Evolutionary conservation across 2,797 vertebrate species (phyloP).

Genomic region (Capromys pilorides): DNA sequence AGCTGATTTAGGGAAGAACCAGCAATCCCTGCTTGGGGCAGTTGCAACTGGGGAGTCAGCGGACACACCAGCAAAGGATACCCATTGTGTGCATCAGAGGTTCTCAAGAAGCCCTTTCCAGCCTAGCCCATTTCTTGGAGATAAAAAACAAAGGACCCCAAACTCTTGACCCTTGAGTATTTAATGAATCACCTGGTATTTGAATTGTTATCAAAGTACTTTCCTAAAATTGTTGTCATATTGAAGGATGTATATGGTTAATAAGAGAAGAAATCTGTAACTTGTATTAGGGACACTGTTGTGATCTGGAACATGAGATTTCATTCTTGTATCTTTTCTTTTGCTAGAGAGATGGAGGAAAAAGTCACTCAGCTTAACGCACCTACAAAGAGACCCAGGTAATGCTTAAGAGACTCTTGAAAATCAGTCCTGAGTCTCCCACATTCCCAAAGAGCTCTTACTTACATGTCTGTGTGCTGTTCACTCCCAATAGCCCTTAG

Average conservation of each 20-base stretch:
- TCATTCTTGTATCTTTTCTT: constrained; percentile 74
- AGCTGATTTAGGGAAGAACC: background rate
- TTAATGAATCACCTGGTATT: constrained; percentile 5
- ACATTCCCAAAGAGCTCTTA: background rate
- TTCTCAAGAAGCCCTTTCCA: background rate
- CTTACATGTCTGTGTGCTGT: background rate
- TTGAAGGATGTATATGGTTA: constrained; percentile 1
- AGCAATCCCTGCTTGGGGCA: constrained; percentile 23
- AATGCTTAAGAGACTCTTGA: constrained; percentile 70
- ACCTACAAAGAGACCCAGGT: constrained; percentile 97
- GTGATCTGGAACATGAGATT: constrained; percentile 41
- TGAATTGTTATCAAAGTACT: background rate
- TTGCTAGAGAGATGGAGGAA: constrained; percentile 93
- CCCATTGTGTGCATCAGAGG: background rate
- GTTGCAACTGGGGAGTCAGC: background rate
- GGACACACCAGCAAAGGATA: background rate
- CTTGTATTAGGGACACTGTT: constrained; percentile 5
- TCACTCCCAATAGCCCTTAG: constrained; percentile 16
- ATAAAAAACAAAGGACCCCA: constrained; percentile 7
- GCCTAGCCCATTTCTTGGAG: background rate
- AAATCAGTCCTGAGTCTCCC: constrained; percentile 6
- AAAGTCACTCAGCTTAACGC: constrained; percentile 94
- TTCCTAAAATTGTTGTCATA: constrained; percentile 32
- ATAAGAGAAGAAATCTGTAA: constrained; percentile 56
- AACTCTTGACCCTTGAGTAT: background rate